Conservation (phyloP, 2,888 invertebrate species). For the Ligdia adustata region DNA sequence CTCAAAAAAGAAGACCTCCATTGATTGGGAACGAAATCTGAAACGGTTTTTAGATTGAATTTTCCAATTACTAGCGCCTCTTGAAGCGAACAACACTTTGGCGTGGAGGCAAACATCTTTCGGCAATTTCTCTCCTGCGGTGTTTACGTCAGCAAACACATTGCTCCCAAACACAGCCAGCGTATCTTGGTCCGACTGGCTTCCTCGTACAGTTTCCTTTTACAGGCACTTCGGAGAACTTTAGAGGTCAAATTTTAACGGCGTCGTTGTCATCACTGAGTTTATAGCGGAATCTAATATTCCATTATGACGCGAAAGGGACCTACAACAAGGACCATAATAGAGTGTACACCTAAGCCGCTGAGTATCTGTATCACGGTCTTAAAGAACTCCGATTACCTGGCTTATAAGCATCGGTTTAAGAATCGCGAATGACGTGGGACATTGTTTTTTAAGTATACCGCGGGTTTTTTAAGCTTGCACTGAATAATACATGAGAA, state of each 20-base stretch:
- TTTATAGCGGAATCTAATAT: conserved; percentile 74
- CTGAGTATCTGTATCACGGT: conserved; percentile 37
- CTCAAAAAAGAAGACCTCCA: conserved; percentile 19
- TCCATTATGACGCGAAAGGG: conserved; percentile 67
- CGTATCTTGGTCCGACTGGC: conserved; percentile 42
- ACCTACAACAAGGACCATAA: conserved; percentile 61
- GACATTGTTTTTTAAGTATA: conserved; percentile 44
- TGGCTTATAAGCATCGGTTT: conserved; percentile 16
- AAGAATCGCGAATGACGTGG: conserved; percentile 38
- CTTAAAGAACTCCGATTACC: conserved; percentile 14
- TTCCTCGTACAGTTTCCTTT: conserved; percentile 28
- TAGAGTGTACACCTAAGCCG: conserved; percentile 63
- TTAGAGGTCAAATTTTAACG: conserved; percentile 62
- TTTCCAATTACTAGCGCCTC: conserved; percentile 57
- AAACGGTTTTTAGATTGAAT: conserved; percentile 58
- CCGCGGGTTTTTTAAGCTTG: conserved; percentile 41
- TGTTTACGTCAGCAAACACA: conserved; percentile 65
- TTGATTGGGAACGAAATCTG: conserved; percentile 44
- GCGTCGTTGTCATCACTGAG: conserved; percentile 53
- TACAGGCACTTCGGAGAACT: conserved; percentile 39
- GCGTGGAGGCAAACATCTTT: conserved; percentile 59
- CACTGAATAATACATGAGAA: conserved; percentile 49
- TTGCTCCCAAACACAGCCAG: conserved; percentile 45
- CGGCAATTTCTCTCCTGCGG: conserved; percentile 57
- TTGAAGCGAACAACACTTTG: conserved; percentile 50